A percentile compares a stretch with the other conserved stretches of the same genome.
Conservation (phyloP, 2,797 vertebrate species). For the Galago senegalensis region DNA sequence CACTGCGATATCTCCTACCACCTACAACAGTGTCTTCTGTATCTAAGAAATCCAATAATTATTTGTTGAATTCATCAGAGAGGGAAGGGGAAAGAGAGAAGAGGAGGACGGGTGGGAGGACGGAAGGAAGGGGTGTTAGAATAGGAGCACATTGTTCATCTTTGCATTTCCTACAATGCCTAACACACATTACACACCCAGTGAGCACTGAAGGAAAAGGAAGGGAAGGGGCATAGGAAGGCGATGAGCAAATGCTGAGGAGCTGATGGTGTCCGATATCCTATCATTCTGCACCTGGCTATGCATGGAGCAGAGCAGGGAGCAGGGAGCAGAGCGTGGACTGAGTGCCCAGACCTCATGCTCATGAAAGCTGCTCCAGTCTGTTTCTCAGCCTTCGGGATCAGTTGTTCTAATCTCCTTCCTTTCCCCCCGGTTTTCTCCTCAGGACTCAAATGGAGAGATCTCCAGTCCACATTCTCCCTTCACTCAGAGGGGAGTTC, state of each 20-base stretch:
- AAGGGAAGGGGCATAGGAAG: not conserved
- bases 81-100: not conserved
- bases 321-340: not conserved
- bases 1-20: no score
- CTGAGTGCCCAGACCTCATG: no score
- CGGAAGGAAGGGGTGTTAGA: not conserved
- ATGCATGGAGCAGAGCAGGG: not conserved
- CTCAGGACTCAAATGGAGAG: not conserved
- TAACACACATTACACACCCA: no score
- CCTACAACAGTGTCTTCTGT: not conserved
- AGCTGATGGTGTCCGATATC: not conserved
- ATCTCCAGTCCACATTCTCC: not conserved
- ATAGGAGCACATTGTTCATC: rapidly evolving
- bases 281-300: not conserved
- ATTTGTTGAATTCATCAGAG: not conserved
- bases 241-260: not conserved
- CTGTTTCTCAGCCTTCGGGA: not conserved
- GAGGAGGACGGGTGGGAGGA: not conserved
- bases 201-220: no score
- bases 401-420: not conserved
- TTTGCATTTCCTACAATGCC: not conserved
- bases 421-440: not conserved
- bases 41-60: not conserved
- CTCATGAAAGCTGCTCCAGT: not conserved
- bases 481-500: not conserved